These are phyloP conservation scores for Rynchops niger DNA, from an alignment of 2,113 vertebrate species.

Conservation along the genomic window DNA sequence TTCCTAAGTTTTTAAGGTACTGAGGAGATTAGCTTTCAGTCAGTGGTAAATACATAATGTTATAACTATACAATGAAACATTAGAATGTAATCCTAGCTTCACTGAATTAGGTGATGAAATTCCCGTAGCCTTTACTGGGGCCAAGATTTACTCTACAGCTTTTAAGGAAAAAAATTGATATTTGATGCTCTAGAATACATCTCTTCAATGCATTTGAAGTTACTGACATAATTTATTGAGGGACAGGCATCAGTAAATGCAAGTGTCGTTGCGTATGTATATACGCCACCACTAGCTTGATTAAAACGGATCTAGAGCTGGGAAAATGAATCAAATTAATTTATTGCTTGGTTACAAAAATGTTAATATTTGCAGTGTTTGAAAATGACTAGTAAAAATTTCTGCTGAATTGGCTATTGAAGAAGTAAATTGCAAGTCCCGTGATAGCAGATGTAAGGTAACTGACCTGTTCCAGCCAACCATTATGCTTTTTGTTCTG, in stretches of 20 bases:
- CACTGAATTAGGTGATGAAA: not conserved
- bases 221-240: not conserved
- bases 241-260: slow-evolving; percentile 67
- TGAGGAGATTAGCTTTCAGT: not conserved
- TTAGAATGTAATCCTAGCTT: not conserved
- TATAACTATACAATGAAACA: not conserved
- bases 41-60: not conserved
- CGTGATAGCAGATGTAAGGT: slow-evolving; percentile 82
- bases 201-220: not conserved
- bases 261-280: slow-evolving; percentile 1
- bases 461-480: slow-evolving; percentile 84
- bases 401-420: slow-evolving; percentile 70
- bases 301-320: slow-evolving; percentile 42
- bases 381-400: slow-evolving; percentile 31
- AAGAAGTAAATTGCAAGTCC: slow-evolving; percentile 67
- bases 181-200: not conserved
- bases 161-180: not conserved
- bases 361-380: slow-evolving; percentile 35
- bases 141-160: not conserved
- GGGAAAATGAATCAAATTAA: not conserved
- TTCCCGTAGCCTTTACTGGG: not conserved
- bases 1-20: not conserved
- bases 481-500: slow-evolving; percentile 83
- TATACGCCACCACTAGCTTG: slow-evolving; percentile 34
- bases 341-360: slow-evolving; percentile 58